A percentile compares a stretch with the other conserved stretches of the same genome.
These are phyloP conservation scores for Hippolais icterina DNA, from an alignment of 2,113 vertebrate genomes.

Conservation along the genomic window DNA sequence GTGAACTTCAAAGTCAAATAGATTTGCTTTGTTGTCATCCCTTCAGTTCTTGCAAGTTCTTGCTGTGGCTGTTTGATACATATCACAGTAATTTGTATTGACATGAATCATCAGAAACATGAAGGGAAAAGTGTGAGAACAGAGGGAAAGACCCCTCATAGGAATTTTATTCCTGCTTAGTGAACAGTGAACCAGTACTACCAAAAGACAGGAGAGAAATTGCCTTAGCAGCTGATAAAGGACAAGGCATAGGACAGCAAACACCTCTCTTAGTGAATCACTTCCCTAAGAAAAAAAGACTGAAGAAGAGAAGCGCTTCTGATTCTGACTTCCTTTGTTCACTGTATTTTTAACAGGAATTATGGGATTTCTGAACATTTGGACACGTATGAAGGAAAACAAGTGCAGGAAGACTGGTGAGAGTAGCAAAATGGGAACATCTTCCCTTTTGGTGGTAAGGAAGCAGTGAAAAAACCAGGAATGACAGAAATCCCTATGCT, in stretches of 20 bases:
- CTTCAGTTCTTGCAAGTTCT: neutral
- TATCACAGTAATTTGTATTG: neutral
- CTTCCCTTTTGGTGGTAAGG: neutral
- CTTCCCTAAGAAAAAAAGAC: neutral
- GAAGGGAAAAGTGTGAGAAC: neutral
- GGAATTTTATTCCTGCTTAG: neutral
- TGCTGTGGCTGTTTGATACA: neutral
- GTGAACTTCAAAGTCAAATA: neutral
- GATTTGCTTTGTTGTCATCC: neutral
- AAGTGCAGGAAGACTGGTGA: neutral
- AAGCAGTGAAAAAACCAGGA: neutral
- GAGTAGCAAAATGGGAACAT: neutral
- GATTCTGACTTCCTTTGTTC: neutral
- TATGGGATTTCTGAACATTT: neutral
- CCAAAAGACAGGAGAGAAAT: neutral
- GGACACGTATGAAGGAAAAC: rapidly evolving
- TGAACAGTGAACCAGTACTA: neutral
- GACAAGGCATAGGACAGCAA: neutral
- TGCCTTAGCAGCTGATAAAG: neutral
- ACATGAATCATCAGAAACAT: neutral
- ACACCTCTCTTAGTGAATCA: rapidly evolving
- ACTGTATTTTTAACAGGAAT: neutral
- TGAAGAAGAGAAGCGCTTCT: neutral
- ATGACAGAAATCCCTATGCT: neutral
- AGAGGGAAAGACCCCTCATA: neutral